These are phyloP conservation scores for Ptyas mucosa DNA, from an alignment of 2,113 vertebrate genomes.

Conservation along the genomic window DNA sequence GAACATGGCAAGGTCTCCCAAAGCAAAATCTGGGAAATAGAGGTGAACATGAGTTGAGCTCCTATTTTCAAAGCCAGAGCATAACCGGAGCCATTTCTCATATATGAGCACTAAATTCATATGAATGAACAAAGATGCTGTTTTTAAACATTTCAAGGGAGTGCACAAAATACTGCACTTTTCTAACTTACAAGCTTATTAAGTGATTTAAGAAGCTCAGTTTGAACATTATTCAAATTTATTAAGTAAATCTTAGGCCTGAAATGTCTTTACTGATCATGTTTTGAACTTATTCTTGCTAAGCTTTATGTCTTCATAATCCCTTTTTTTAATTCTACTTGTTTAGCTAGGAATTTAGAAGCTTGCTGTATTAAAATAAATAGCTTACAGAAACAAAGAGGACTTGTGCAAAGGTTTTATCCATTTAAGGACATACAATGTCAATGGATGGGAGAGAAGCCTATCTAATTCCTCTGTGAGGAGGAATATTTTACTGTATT, in stretches of 20 bases:
- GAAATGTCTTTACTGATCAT: conserved; percentile 55
- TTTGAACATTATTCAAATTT: conserved; percentile 50
- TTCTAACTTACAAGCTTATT: conserved; percentile 38
- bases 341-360: conserved; percentile 54
- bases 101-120: conserved; percentile 33
- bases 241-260: conserved; percentile 47
- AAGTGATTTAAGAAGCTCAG: conserved; percentile 44
- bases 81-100: conserved; percentile 12
- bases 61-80: conserved; percentile 28
- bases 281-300: conserved; percentile 53
- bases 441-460: not conserved
- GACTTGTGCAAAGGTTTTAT: conserved; percentile 45
- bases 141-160: conserved; percentile 37
- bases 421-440: conserved; percentile 29
- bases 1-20: conserved; percentile 13
- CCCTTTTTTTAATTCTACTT: conserved; percentile 59
- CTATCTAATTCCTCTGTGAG: conserved; percentile 2
- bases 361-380: conserved; percentile 61
- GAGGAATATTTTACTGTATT: conserved; percentile 28
- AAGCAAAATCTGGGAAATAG: conserved; percentile 41
- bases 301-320: conserved; percentile 62
- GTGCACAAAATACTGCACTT: conserved; percentile 25
- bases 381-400: conserved; percentile 35
- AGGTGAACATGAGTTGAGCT: conserved; percentile 8
- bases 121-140: conserved; percentile 4